Evolutionary conservation across 2,888 invertebrate species (phyloP).

Genomic region (Ferrisia virgata): DNA sequence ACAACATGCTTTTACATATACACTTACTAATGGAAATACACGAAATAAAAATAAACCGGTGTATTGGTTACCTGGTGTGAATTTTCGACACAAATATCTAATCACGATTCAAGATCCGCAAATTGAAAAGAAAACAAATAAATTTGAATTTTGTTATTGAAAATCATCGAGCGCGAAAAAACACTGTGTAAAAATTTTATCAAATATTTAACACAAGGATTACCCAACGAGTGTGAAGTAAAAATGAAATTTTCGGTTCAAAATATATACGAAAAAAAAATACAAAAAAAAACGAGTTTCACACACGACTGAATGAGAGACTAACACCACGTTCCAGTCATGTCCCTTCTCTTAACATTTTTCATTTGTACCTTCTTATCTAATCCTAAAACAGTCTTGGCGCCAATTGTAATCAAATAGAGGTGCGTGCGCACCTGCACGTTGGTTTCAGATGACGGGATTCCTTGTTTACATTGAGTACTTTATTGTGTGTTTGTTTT

Average conservation of each 20-base stretch:
- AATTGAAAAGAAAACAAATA: neutral
- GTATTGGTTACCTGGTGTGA: neutral
- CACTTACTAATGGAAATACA: neutral
- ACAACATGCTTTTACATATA: neutral
- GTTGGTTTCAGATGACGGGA: neutral
- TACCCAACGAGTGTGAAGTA: no score
- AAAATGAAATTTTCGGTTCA: neutral
- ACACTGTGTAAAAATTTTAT: neutral
- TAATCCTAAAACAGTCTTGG: slow-evolving; percentile 5
- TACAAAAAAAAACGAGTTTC: neutral
- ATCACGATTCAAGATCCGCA: neutral
- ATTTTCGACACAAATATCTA: neutral
- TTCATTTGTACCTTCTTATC: slow-evolving; percentile 21
- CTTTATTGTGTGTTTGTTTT: no score
- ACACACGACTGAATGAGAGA: neutral
- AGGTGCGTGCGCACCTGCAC: slow-evolving; percentile 20
- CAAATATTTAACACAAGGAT: neutral
- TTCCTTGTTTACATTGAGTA: neutral
- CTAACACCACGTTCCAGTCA: slow-evolving; percentile 6
- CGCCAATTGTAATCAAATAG: neutral
- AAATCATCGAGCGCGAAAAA: neutral
- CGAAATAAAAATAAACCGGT: neutral
- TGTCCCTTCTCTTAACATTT: neutral
- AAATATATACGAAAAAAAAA: neutral
- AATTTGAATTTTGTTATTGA: neutral